phyloP scores from a whole-genome alignment of 2,888 invertebrate genomes.

The Sinopyrophorus schimmeli region DNA sequence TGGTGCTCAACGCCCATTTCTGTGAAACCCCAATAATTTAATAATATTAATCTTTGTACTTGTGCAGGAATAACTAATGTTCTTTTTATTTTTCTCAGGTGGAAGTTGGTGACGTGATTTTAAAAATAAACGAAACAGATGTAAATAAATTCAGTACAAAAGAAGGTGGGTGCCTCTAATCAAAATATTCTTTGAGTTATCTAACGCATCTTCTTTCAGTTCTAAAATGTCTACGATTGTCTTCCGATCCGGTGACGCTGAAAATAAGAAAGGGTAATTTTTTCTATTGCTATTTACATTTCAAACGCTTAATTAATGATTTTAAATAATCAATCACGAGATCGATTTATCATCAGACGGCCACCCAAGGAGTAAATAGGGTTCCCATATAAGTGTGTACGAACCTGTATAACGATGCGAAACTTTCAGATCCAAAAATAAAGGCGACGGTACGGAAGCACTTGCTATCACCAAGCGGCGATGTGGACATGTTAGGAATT shows the following conservation, averaged over 20 bases:
- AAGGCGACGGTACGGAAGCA: conserved; percentile 79
- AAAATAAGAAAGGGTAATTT: conserved; percentile 87
- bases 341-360: too few species aligned
- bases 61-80: too few species aligned
- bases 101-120: conserved; percentile 91
- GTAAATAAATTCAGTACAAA: conserved; percentile 90
- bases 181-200: not conserved
- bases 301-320: too few species aligned
- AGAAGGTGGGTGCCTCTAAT: conserved; percentile 71
- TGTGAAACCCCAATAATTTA: too few species aligned
- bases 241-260: conserved; percentile 86
- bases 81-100: conserved; percentile 67
- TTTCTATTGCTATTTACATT: too few species aligned
- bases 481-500: conserved; percentile 57
- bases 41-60: too few species aligned
- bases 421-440: conserved; percentile 76
- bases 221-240: conserved; percentile 90
- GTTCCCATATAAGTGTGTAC: too few species aligned
- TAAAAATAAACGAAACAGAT: conserved; percentile 92
- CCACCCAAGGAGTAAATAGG: too few species aligned
- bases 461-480: conserved; percentile 61
- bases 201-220: conserved; percentile 61
- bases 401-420: not conserved
- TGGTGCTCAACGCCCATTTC: too few species aligned
- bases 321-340: too few species aligned